Base-by-base conservation (phyloP, 2,797 vertebrate genomes). In the Girardinus metallicus region DNA sequence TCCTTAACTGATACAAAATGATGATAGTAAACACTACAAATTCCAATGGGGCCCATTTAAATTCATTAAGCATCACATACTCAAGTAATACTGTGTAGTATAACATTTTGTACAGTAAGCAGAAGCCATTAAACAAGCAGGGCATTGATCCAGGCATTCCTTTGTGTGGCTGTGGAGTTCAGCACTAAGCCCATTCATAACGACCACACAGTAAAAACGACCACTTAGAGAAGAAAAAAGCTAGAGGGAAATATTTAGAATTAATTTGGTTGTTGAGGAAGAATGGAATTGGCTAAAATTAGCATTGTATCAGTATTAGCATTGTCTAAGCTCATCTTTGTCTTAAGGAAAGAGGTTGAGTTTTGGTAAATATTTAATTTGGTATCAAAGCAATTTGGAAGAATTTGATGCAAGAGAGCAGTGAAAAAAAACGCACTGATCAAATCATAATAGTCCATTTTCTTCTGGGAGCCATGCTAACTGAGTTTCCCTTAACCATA, bases 251-350 rank as follows among this genome's bases (percentile, higher is more conserved):
- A 62, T 31, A 34, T 62, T 62, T 5, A 0, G 29, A 31, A 62
- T 62, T 15, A 7, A 62, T 16, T 62, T 62, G 29, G n/a, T 31
- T 62, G 13, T 62, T 62, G 29, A 66, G 9, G 34, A 66, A 16
- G 34, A 39, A 39, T 66, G 60, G 16, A 64, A 4, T 36, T 18
- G 34, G 16, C 62, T 39, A 23, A 66, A 66, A 31, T 31, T 31
- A 34, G 29, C 29, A 62, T 16, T 1, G 57, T 31, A 73, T 47
- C 44, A 49, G 71, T 21, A 31, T 23, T 71, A 23, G 55, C 41
- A 49, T 26, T 80, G 73, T 75, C 46, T 75, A 34, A 55, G 5
- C 47, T 68, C 57, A 31, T 71, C 66, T 23, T 73, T 70, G n/a
- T 76, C 72, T 55, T 21, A 23, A 39, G 62, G 16, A 39, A 26